These are phyloP conservation scores for Otus scops DNA, from an alignment of 2,797 vertebrate species.

Conservation along the genomic window DNA sequence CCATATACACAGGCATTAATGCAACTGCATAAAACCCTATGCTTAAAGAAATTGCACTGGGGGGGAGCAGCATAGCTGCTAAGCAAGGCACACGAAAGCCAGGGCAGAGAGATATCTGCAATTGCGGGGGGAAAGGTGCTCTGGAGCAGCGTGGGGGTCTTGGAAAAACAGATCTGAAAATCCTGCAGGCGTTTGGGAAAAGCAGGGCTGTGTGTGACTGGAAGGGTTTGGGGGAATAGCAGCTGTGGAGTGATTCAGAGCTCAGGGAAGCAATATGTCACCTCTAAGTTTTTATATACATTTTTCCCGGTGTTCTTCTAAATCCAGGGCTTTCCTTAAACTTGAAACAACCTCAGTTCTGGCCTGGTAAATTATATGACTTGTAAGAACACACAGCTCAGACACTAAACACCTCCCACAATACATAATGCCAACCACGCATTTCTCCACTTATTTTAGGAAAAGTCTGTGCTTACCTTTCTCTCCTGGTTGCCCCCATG, in stretches of 20 bases:
- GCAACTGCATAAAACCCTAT: fast-evolving
- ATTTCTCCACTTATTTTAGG: neutral
- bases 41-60: neutral
- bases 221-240: neutral
- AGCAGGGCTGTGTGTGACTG: neutral
- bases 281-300: neutral
- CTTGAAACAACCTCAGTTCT: neutral
- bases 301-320: fast-evolving
- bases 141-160: fast-evolving
- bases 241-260: fast-evolving
- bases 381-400: neutral
- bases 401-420: neutral
- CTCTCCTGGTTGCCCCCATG: neutral
- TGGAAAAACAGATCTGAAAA: neutral
- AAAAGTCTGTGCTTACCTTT: neutral
- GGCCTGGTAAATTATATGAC: fast-evolving
- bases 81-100: neutral
- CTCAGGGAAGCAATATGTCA: fast-evolving
- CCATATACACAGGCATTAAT: neutral
- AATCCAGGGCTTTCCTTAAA: neutral
- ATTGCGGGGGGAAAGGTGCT: neutral
- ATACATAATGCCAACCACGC: fast-evolving
- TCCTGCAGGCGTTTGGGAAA: fast-evolving
- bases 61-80: neutral
- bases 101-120: neutral